Base-by-base conservation (phyloP, 2,888 invertebrate genomes). In the Zaprionus bogoriensis region DNA sequence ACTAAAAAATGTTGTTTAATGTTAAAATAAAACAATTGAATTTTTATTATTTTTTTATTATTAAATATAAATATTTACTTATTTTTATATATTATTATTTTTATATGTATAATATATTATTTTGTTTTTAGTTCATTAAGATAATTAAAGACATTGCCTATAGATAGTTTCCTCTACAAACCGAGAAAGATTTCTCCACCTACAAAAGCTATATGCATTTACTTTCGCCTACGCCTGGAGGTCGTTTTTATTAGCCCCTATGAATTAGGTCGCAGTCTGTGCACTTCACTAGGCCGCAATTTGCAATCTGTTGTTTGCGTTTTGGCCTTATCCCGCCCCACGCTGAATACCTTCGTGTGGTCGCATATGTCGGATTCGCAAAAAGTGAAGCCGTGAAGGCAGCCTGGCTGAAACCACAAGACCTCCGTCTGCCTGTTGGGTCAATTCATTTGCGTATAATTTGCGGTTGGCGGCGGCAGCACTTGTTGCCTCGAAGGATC, bases 391-490 rank as follows among this genome's bases (percentile, higher is more conserved):
- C 50, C 39, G 39, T 10, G 2, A 27, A 20, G 19, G 32, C 32
- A 39, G 19, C 4, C 20, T 30, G n/a, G n/a, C n/a, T 23, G n/a
- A 54, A 67, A 81, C 81, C 84, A 55, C 87, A 81, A 77, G 72
- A 66, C 50, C 64, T 63, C 71, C n/a, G n/a, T 70, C 61, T 58
- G 65, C 52, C 59, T 67, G 55, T 55, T 68, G 77, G 50, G 61
- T 47, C 86, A 83, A 81, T 86, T 83, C 86, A 81, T 81, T 81
- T 83, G 74, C 44, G 59, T 71, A 67, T 81, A 81, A 82, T 82
- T 80, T 87, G 87, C 87, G 81, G 84, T 83, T 52, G 32, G 14
- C 46, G 22, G 62, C 74, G 60, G 45, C 44, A 52, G 58, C 77
- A 86, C 83, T 79, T 83, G 86, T 63, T 55, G 59, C 38, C 38